Evolutionary conservation across 1,140 invertebrate species (phyloP).

Genomic region (Microplitis mediator): DNA sequence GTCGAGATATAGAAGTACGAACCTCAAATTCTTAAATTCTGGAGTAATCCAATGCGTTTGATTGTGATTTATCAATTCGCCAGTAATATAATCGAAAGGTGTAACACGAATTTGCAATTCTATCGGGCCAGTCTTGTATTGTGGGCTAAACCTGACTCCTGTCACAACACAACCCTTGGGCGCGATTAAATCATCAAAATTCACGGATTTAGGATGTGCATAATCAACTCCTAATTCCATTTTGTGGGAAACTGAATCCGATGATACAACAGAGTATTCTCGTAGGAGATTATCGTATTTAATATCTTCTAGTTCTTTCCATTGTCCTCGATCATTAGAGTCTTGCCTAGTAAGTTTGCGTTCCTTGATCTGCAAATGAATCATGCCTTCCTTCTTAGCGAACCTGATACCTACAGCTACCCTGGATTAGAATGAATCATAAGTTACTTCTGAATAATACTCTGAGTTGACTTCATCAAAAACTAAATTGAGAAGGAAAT

Average conservation of each 20-base stretch:
- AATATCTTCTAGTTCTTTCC: not conserved
- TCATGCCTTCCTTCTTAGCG: not conserved
- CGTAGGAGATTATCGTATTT: not conserved
- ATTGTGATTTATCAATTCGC: no score
- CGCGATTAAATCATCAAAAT: no score
- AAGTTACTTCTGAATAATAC: no score
- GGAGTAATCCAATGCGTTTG: no score
- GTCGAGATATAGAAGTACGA: no score
- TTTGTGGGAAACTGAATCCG: not conserved
- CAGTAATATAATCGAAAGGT: not conserved
- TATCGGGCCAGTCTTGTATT: not conserved
- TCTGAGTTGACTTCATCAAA: no score
- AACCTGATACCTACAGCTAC: not conserved
- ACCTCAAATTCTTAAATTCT: no score
- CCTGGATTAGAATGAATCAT: no score
- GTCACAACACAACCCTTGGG: not conserved
- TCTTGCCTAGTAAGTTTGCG: not conserved
- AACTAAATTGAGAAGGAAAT: no score
- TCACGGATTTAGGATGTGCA: not conserved
- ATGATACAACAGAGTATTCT: not conserved
- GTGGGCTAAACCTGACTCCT: not conserved
- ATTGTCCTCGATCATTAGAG: not conserved
- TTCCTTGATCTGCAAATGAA: not conserved
- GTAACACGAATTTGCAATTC: not conserved
- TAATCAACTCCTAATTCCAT: not conserved